These are phyloP conservation scores for Pherbina coryleti DNA, from an alignment of 2,888 invertebrate species.

Conservation along the genomic window DNA sequence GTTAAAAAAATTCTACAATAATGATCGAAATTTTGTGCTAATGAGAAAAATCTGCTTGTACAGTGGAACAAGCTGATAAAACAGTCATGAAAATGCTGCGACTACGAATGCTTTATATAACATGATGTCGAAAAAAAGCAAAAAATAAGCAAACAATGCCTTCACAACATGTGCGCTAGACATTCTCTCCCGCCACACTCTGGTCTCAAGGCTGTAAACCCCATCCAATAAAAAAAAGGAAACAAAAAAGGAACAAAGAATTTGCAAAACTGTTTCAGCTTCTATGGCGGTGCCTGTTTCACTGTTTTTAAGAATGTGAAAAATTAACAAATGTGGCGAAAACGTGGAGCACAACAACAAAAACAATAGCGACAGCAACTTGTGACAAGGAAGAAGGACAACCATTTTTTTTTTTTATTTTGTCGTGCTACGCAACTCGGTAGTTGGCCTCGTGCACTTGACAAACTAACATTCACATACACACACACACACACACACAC, in stretches of 20 bases:
- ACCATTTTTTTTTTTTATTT: neutral
- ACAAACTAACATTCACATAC: constrained; percentile 31
- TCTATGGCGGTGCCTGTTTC: no score
- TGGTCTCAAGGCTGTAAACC: no score
- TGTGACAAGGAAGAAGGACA: neutral
- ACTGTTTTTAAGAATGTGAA: neutral
- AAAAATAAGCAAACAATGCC: neutral
- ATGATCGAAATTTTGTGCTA: no score
- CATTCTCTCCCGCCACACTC: neutral
- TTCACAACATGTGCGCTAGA: constrained; percentile 2
- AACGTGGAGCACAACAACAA: neutral
- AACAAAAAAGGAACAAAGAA: no score
- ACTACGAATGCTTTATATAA: no score
- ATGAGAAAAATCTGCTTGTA: neutral
- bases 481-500: constrained; percentile 15
- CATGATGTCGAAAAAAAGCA: neutral
- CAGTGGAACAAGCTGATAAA: neutral
- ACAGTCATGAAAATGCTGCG: neutral
- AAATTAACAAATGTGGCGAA: neutral
- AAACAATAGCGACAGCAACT: neutral
- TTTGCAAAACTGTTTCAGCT: no score
- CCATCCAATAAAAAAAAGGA: no score
- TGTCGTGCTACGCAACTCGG: constrained; percentile 26
- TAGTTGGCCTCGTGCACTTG: constrained; percentile 51
- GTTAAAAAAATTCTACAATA: no score